These are phyloP conservation scores for Lymantria monacha DNA, from an alignment of 2,888 invertebrate genomes.

Conservation along the genomic window DNA sequence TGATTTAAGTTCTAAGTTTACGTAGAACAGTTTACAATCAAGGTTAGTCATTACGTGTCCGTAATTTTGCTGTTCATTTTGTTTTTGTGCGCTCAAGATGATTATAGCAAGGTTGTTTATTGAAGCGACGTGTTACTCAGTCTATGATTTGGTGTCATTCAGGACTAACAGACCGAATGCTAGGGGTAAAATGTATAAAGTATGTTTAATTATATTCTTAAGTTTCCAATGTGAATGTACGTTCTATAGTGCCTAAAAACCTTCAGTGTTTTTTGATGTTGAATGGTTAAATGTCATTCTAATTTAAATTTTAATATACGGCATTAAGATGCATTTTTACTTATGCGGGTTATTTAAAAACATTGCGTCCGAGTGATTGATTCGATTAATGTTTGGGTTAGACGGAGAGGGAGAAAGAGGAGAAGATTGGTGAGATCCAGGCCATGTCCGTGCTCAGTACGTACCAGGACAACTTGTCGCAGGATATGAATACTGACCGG, in stretches of 20 bases:
- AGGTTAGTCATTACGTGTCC: conserved; percentile 51
- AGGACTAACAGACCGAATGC: conserved; percentile 32
- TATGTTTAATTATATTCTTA: conserved; percentile 21
- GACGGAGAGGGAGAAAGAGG: conserved; percentile 68
- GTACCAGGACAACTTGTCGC: conserved; percentile 81
- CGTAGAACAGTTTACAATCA: conserved; percentile 39
- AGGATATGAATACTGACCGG: conserved; percentile 84
- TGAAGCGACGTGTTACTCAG: conserved; percentile 51
- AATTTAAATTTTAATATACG: background rate
- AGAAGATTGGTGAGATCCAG: conserved; percentile 70
- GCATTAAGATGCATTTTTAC: background rate
- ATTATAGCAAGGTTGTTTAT: conserved; percentile 47
- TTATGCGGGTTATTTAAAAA: background rate
- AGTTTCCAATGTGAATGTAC: conserved; percentile 1
- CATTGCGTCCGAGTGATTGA: conserved; percentile 16
- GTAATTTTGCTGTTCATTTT: conserved; percentile 34
- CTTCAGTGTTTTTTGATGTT: background rate
- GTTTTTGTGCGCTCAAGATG: conserved; percentile 38
- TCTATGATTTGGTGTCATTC: conserved; percentile 46
- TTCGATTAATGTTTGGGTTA: conserved; percentile 51
- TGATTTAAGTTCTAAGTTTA: conserved; percentile 49
- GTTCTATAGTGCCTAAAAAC: background rate
- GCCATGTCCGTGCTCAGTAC: conserved; percentile 84
- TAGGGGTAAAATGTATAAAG: conserved; percentile 31
- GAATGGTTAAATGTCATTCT: background rate